These are phyloP conservation scores for Melitaea cinxia DNA, from an alignment of 1,140 invertebrate genomes.

Conservation along the genomic window DNA sequence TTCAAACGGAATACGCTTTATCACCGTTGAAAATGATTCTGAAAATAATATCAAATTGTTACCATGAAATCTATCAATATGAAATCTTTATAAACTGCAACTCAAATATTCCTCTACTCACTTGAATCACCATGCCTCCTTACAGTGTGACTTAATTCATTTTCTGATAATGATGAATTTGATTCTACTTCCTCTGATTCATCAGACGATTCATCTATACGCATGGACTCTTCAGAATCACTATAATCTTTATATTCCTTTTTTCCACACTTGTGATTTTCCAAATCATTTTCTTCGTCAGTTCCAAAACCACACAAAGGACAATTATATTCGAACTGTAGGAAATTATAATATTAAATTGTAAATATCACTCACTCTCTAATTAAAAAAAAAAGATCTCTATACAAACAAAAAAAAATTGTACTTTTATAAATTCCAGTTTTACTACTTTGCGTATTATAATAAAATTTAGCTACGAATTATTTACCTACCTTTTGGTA, in stretches of 20 bases:
- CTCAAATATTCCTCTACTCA: constrained; percentile 31
- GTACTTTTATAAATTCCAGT: not conserved
- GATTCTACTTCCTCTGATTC: constrained; percentile 47
- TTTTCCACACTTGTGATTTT: constrained; percentile 38
- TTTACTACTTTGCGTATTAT: not conserved
- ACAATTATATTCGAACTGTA: constrained; percentile 41
- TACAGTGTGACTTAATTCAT: constrained; percentile 28
- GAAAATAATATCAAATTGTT: constrained; percentile 10
- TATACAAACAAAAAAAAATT: too few species aligned
- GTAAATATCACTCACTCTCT: not conserved
- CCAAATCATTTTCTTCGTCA: constrained; percentile 41
- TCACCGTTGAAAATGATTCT: constrained; percentile 31
- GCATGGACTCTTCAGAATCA: constrained; percentile 49
- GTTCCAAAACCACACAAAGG: constrained; percentile 42
- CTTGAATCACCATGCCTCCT: constrained; percentile 41
- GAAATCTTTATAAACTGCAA: not conserved
- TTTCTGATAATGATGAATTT: constrained; percentile 48
- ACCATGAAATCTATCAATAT: not conserved
- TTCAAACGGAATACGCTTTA: constrained; percentile 46
- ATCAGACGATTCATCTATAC: constrained; percentile 40
- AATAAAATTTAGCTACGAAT: not conserved
- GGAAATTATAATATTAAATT: too few species aligned
- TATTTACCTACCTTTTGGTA: constrained; percentile 34
- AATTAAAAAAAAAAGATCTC: not conserved
- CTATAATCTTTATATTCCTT: constrained; percentile 24